Conservation (phyloP, 2,113 vertebrate species). For the Bubo blakistoni region DNA sequence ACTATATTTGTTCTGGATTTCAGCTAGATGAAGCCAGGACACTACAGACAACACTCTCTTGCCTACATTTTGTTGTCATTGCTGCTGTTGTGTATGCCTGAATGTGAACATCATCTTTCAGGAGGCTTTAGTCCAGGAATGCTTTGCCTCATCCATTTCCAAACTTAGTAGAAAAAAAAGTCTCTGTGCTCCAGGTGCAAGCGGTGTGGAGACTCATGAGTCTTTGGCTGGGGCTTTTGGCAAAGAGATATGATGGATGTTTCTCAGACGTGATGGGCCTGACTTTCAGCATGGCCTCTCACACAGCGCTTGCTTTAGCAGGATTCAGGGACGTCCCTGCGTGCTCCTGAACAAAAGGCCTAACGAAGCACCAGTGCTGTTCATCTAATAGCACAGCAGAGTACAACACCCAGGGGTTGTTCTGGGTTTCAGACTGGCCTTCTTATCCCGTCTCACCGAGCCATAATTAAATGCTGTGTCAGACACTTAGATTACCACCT, state of each 20-base stretch:
- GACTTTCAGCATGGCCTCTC: not conserved
- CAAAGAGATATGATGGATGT: not conserved
- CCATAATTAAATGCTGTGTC: accelerated
- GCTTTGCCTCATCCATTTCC: not conserved
- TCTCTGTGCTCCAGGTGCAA: not conserved
- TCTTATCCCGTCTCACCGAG: not conserved
- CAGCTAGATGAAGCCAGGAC: not conserved
- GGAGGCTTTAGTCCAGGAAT: not conserved
- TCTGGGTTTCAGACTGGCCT: not conserved
- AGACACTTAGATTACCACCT: not conserved
- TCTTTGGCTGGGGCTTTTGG: not conserved
- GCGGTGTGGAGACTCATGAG: accelerated
- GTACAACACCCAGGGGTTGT: not conserved
- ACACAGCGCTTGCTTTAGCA: not conserved
- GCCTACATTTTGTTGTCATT: not conserved
- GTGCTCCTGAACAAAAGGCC: not conserved
- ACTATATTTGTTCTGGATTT: not conserved
- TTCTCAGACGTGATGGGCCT: not conserved
- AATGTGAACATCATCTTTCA: not conserved
- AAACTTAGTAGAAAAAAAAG: not conserved
- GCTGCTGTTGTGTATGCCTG: not conserved
- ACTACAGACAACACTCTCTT: not conserved
- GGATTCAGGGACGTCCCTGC: not conserved
- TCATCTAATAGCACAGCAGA: not conserved
- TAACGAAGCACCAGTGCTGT: not conserved